phyloP scores from a whole-genome alignment of 2,797 vertebrate species.

The Tangara arthus region DNA sequence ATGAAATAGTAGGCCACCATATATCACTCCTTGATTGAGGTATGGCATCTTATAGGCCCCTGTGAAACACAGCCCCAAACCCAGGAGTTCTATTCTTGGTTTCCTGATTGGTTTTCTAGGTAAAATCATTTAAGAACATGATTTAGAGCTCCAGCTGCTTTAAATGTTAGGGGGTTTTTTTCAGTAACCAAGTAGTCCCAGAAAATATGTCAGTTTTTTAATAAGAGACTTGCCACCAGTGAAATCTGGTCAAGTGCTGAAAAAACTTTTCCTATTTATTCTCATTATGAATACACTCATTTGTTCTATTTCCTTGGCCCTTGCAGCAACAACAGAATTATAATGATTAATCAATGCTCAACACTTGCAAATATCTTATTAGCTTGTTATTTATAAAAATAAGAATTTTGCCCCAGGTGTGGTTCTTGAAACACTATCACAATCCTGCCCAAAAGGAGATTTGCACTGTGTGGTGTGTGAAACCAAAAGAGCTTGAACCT shows the following conservation, averaged over 20 bases:
- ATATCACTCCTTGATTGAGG: neutral
- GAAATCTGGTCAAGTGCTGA: neutral
- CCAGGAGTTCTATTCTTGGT: neutral
- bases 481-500: neutral
- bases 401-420: neutral
- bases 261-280: neutral
- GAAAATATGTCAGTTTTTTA: neutral
- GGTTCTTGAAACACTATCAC: neutral
- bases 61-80: neutral
- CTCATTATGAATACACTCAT: neutral
- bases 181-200: neutral
- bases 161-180: fast-evolving
- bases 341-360: neutral
- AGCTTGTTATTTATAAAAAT: neutral
- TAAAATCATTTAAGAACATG: neutral
- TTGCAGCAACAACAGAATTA: neutral
- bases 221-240: neutral
- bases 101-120: neutral
- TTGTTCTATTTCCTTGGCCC: neutral
- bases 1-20: neutral
- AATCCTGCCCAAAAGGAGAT: neutral
- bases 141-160: neutral
- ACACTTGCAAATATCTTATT: neutral
- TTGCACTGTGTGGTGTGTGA: too few relatives aligned
- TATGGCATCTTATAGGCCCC: neutral